A percentile compares a stretch with the other conserved stretches of the same genome.
Conservation (phyloP, 2,797 vertebrate genomes). For the Sebastes taczanowskii region DNA sequence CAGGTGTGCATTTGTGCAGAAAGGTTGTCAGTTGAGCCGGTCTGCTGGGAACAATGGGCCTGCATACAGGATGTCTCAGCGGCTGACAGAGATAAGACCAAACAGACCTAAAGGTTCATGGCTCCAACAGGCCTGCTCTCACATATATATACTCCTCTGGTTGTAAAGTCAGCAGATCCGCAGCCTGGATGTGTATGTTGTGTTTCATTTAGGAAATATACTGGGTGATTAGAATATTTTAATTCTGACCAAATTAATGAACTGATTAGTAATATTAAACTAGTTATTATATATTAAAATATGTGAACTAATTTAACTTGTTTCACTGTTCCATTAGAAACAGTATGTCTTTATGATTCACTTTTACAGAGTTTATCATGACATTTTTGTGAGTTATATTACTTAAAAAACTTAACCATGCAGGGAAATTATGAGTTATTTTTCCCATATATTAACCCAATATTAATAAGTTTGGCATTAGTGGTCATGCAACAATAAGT, state of each 20-base stretch:
- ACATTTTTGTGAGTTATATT: too few relatives aligned
- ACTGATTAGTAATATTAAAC: neutral
- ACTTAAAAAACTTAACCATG: too few relatives aligned
- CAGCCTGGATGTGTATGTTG: neutral
- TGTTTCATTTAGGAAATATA: neutral
- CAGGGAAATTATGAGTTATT: rapidly evolving
- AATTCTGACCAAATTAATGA: neutral
- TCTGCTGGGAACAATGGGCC: slow-evolving; percentile 70
- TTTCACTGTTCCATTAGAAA: too few relatives aligned
- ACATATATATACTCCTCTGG: neutral
- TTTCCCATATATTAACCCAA: too few relatives aligned
- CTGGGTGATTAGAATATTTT: neutral
- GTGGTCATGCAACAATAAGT: too few relatives aligned
- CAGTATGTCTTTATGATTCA: neutral
- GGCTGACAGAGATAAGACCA: slow-evolving; percentile 62
- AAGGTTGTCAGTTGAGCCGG: slow-evolving; percentile 53
- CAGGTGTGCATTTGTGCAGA: slow-evolving; percentile 69
- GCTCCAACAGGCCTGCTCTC: slow-evolving; percentile 20
- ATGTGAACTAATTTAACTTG: rapidly evolving
- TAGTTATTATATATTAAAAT: neutral
- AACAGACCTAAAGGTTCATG: slow-evolving; percentile 37
- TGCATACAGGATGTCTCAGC: slow-evolving; percentile 76
- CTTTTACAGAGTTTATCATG: neutral
- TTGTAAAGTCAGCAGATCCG: neutral
- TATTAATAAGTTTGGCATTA: too few relatives aligned